Percentiles rank a stretch among this genome's conserved stretches.
These are phyloP conservation scores for Trimorus sp. DNA, from an alignment of 2,888 invertebrate species.

Conservation along the genomic window DNA sequence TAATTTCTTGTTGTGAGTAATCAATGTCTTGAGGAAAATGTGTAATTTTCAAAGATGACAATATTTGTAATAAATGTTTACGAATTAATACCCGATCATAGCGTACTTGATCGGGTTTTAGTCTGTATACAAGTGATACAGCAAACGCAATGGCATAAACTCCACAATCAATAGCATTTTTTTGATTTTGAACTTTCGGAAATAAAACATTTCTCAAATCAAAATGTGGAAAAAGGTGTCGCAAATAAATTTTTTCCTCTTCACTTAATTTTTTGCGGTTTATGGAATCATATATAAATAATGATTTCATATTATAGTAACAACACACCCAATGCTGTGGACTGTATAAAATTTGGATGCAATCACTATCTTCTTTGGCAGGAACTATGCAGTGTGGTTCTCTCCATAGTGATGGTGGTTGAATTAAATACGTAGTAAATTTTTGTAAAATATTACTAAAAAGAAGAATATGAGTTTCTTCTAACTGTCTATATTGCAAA, in stretches of 20 bases:
- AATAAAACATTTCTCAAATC: background rate
- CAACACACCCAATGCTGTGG: background rate
- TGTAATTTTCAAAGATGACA: background rate
- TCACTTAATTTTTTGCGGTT: background rate
- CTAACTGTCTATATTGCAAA: too few relatives aligned
- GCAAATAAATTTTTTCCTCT: background rate
- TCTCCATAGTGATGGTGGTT: too few relatives aligned
- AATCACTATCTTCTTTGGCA: background rate
- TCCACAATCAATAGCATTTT: conserved; percentile 15
- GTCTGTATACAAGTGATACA: background rate
- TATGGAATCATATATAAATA: background rate
- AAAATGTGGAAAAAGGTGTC: background rate
- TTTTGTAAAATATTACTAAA: too few relatives aligned
- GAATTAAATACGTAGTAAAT: too few relatives aligned
- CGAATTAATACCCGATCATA: conserved; percentile 2
- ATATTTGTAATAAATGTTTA: conserved; percentile 1
- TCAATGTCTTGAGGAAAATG: conserved; percentile 1
- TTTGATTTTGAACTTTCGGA: conserved; percentile 2
- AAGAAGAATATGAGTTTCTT: too few relatives aligned
- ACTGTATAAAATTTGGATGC: background rate
- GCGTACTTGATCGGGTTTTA: background rate
- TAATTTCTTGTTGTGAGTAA: background rate
- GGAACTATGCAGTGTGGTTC: too few relatives aligned
- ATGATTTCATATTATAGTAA: background rate
- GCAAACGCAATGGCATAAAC: conserved; percentile 7